Evolutionary conservation across 1,140 invertebrate genomes (phyloP), one percentile per base, ranked within the genome.

Genomic region (Limonius californicus): DNA sequence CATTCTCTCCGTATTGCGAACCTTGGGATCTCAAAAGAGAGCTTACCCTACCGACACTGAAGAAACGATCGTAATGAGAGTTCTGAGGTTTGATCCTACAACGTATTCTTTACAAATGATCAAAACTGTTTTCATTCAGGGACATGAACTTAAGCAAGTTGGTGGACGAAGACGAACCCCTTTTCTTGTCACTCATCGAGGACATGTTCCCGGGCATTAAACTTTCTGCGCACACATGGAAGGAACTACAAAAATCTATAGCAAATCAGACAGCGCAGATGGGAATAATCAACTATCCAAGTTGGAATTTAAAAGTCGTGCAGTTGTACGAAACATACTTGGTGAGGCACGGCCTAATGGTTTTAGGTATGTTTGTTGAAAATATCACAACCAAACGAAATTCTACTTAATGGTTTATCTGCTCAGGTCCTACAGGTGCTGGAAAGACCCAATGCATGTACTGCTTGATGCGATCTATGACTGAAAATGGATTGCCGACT

Each of bases 111-210:
- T n/a, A n/a, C n/a, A n/a, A n/a, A n/a, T n/a, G n/a, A n/a, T n/a
- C n/a, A n/a, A n/a, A n/a, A n/a, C n/a, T n/a, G n/a, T n/a, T n/a
- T n/a, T n/a, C n/a, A n/a, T n/a, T n/a, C n/a, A n/a, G 94, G 79
- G 93, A 96, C 80, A 95, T 96, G 75, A 96, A 97, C 71, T 88
- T 93, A 54, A 92, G 92, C 0, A 95, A 95, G 81, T 95, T 96
- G 65, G 87, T 95, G 4, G 90, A 91, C 0, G 93, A 95, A 73
- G 93, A 96, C 75, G 83, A 88, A 59, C 87, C 91, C 0, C 87
- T 97, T 0, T 95, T 96, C 73, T 91, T 96, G 90, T 92, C 92
- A 47, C 82, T 97, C 12, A 95, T 91, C 64, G 90, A 90, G 2
- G 93, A 96, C 76, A 78, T 96, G 32, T 96, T 95, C 78, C 93